A percentile compares a stretch with the other conserved stretches of the same genome.
Evolutionary conservation across 2,797 vertebrate species (phyloP).

Genomic region (Gallinago stenura): DNA sequence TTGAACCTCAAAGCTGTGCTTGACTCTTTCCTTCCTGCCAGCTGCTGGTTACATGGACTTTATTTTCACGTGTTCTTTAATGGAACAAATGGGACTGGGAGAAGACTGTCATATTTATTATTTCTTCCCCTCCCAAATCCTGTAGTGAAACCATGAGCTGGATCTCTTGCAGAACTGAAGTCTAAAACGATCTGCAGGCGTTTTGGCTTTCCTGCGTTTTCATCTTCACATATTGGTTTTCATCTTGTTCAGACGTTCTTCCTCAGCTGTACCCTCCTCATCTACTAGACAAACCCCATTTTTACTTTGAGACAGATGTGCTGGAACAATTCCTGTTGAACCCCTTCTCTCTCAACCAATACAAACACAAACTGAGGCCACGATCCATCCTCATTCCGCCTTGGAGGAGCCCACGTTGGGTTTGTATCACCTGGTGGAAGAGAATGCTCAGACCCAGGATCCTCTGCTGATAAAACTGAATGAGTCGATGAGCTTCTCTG

Average conservation of each 20-base stretch:
- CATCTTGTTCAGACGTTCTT: not conserved
- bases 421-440: not conserved
- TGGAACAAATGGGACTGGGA: not conserved
- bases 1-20: not conserved
- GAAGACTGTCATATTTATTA: not conserved
- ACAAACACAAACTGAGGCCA: not conserved
- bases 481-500: not conserved
- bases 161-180: not conserved
- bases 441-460: not conserved
- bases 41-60: not conserved
- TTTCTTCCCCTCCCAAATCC: not conserved
- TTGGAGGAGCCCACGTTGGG: not conserved
- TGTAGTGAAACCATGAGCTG: not conserved
- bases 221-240: not conserved
- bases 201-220: not conserved
- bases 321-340: not conserved
- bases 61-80: not conserved
- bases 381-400: not conserved
- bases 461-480: not conserved
- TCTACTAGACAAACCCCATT: rapidly evolving
- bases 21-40: not conserved
- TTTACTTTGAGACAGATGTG: not conserved
- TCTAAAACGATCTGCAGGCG: not conserved
- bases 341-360: not conserved
- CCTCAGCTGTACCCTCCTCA: rapidly evolving